Evolutionary conservation across 2,888 invertebrate species (phyloP), one percentile per base, ranked within the genome.

Genomic region (Theretra japonica): DNA sequence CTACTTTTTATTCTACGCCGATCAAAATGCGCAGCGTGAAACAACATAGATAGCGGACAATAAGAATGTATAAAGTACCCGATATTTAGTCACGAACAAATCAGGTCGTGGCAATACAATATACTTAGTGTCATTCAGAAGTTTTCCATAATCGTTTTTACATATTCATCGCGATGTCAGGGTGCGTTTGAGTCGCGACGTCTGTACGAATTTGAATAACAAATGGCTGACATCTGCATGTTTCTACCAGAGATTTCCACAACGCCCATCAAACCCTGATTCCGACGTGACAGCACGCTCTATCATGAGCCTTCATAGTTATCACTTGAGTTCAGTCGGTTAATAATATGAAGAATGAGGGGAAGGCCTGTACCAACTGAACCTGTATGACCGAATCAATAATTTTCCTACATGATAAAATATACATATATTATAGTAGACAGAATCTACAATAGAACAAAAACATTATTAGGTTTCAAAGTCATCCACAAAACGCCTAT

Each of bases 121-220:
- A 65, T 56, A 56, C 70, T 62, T 72, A 53, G 58, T 72, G 59
- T 72, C 69, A 58, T 69, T 53, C 59, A 60, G 86, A 88, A 88
- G 89, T 87, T 90, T 91, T 91, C 90, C 92, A 90, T 91, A 91
- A 93, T 91, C 88, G 86, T 93, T 93, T 89, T 91, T 94, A 93
- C 92, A 93, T 90, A 94, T 92, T 93, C 93, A 94, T 93, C 83
- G 86, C 82, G 80, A 88, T 90, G 91, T 92, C 89, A 87, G 87
- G 86, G 90, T 91, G 91, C 91, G 91, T 93, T 91, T 87, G 89
- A 88, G 90, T 87, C 89, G 88, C 86, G 89, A 86, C 89, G 89
- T 86, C 90, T 85, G 86, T 82, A 81, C 79, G 82, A 88, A 94
- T 94, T 92, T 94, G 93, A 94, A 94, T 94, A 93, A 92, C 94